These are phyloP conservation scores for Oligia latruncula DNA, from an alignment of 2,888 invertebrate species.

Conservation along the genomic window DNA sequence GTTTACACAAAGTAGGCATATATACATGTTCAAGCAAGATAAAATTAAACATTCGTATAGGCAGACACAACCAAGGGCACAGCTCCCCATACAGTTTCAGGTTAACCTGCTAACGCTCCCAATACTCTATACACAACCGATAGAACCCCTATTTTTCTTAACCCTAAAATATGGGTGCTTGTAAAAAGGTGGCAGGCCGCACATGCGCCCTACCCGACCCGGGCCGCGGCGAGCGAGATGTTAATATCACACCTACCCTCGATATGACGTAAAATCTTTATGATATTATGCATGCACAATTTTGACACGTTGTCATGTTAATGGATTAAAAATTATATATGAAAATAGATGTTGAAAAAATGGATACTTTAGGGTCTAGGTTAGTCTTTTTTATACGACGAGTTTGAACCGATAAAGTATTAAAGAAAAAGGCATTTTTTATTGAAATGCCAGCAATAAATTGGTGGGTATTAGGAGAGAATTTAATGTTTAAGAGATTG, in stretches of 20 bases:
- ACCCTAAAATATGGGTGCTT: conserved; percentile 32
- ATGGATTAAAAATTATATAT: conserved; percentile 56
- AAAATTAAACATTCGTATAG: not conserved
- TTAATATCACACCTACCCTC: conserved; percentile 51
- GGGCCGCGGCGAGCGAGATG: conserved; percentile 27
- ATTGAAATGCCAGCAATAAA: not conserved
- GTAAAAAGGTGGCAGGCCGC: conserved; percentile 39
- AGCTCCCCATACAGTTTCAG: not conserved
- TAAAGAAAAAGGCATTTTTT: not conserved
- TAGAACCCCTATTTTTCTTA: conserved; percentile 32
- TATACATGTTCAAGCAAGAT: not conserved
- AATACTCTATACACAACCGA: conserved; percentile 32
- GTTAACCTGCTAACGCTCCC: conserved; percentile 19
- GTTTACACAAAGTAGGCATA: not conserved
- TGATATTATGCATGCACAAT: conserved; percentile 54
- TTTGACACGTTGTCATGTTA: conserved; percentile 50
- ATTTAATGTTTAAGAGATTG: not conserved
- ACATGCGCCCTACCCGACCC: conserved; percentile 46
- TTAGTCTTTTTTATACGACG: not conserved
- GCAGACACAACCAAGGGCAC: not conserved
- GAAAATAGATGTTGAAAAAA: conserved; percentile 10
- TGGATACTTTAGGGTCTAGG: not conserved
- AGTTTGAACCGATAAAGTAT: not conserved
- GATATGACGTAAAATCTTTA: conserved; percentile 44
- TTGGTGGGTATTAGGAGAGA: not conserved